phyloP scores from a whole-genome alignment of 2,888 invertebrate species.

The Lasioglossum villosulum region DNA sequence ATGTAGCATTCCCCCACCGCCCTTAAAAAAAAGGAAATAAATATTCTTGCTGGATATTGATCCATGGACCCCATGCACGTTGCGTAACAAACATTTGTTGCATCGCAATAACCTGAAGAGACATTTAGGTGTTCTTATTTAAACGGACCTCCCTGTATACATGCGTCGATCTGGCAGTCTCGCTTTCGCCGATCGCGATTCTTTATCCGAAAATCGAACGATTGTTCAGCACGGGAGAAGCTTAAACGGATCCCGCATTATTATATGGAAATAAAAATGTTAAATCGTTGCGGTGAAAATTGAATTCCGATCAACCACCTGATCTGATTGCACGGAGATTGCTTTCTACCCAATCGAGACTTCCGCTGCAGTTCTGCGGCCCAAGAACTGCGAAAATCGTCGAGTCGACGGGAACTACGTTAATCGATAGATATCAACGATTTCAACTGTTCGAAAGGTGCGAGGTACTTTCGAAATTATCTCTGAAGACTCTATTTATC shows the following conservation, averaged over 20 bases:
- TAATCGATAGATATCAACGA: not conserved
- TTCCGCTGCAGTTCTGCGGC: not conserved
- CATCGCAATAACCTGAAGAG: too few species aligned
- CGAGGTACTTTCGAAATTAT: not conserved
- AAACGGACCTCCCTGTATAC: too few species aligned
- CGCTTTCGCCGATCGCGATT: constrained; percentile 1
- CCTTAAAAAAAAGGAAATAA: too few species aligned
- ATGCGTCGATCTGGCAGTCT: not conserved
- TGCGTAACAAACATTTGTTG: too few species aligned
- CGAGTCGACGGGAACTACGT: not conserved
- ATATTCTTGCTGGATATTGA: too few species aligned
- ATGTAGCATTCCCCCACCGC: too few species aligned
- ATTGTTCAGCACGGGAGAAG: not conserved
- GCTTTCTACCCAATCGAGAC: constrained; percentile 28
- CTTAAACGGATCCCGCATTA: constrained; percentile 1
- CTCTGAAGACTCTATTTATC: not conserved
- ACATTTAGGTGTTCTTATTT: too few species aligned
- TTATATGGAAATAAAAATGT: constrained; percentile 34
- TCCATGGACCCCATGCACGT: too few species aligned
- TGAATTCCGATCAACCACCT: constrained; percentile 37
- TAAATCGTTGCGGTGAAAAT: constrained; percentile 33
- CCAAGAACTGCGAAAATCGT: not conserved
- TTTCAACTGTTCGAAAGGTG: not conserved
- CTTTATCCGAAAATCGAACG: constrained; percentile 15
- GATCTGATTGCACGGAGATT: constrained; percentile 46